Percentiles rank a stretch among this genome's conserved stretches.
These are phyloP conservation scores for Netelia fuscicornis DNA, from an alignment of 2,888 invertebrate species.

Conservation along the genomic window DNA sequence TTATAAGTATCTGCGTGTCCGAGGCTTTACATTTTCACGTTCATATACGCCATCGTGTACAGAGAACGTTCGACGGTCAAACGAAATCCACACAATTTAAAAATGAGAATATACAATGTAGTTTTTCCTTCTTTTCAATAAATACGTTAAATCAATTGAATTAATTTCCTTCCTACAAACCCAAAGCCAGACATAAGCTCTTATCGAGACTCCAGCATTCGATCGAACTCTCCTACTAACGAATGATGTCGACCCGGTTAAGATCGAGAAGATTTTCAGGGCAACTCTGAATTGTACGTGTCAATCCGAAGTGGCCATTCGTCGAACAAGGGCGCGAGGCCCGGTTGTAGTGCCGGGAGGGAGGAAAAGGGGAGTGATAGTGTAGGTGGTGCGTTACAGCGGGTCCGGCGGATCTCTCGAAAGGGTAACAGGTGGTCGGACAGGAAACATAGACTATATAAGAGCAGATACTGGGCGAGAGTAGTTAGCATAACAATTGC, in stretches of 20 bases:
- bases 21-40: conserved; percentile 11
- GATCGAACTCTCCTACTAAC: neutral
- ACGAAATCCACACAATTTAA: conserved; percentile 2
- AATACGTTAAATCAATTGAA: too few species aligned
- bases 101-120: neutral
- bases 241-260: neutral
- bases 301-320: conserved; percentile 44
- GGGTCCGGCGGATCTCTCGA: conserved; percentile 68
- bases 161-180: too few species aligned
- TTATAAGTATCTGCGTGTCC: conserved; percentile 6
- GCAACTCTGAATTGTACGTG: conserved; percentile 38
- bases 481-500: conserved; percentile 84
- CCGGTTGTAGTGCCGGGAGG: neutral
- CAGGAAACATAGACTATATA: conserved; percentile 82
- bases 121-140: too few species aligned
- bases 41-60: neutral
- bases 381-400: conserved; percentile 40
- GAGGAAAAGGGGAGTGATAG: conserved; percentile 11
- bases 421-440: conserved; percentile 84
- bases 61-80: conserved; percentile 3
- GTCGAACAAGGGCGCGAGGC: conserved; percentile 48
- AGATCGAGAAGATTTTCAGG: neutral
- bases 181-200: neutral
- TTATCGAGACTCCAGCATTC: conserved; percentile 9
- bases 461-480: conserved; percentile 80